Evolutionary conservation across 1,140 invertebrate genomes (phyloP).

Genomic region (Periplaneta americana): DNA sequence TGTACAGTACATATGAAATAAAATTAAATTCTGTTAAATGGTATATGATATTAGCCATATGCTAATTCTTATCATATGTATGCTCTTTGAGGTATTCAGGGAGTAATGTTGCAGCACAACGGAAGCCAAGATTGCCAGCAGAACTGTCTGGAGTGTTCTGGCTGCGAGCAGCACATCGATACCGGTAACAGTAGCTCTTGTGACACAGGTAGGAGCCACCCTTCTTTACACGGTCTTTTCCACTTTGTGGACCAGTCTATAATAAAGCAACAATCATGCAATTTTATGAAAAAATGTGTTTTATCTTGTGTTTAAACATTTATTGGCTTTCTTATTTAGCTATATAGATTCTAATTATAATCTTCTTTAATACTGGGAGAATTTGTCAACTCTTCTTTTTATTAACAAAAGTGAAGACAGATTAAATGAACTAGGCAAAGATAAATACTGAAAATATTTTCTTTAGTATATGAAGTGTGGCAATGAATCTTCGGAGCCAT

Average conservation of each 20-base stretch:
- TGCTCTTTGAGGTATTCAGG: slow-evolving; percentile 9
- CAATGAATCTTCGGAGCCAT: too few relatives aligned
- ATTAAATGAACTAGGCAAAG: too few relatives aligned
- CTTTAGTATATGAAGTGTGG: too few relatives aligned
- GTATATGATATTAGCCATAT: background rate
- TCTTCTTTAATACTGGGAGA: too few relatives aligned
- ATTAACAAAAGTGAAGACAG: too few relatives aligned
- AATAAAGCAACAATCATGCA: slow-evolving; percentile 32
- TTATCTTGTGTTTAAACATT: background rate
- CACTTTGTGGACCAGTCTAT: slow-evolving; percentile 52
- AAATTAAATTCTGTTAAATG: background rate
- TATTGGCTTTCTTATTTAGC: too few relatives aligned
- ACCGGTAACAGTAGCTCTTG: slow-evolving; percentile 86
- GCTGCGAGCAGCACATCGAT: slow-evolving; percentile 87
- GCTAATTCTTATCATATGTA: background rate
- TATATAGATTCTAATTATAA: too few relatives aligned
- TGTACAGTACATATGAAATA: background rate
- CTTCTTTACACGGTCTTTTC: slow-evolving; percentile 87
- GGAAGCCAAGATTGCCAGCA: slow-evolving; percentile 89
- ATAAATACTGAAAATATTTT: too few relatives aligned
- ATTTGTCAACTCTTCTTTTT: too few relatives aligned
- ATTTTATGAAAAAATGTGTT: background rate
- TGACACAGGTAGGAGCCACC: slow-evolving; percentile 95
- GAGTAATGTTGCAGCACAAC: slow-evolving; percentile 58
- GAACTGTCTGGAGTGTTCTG: slow-evolving; percentile 93